These are phyloP conservation scores for Natator depressus DNA, from an alignment of 2,113 vertebrate genomes.

Conservation along the genomic window DNA sequence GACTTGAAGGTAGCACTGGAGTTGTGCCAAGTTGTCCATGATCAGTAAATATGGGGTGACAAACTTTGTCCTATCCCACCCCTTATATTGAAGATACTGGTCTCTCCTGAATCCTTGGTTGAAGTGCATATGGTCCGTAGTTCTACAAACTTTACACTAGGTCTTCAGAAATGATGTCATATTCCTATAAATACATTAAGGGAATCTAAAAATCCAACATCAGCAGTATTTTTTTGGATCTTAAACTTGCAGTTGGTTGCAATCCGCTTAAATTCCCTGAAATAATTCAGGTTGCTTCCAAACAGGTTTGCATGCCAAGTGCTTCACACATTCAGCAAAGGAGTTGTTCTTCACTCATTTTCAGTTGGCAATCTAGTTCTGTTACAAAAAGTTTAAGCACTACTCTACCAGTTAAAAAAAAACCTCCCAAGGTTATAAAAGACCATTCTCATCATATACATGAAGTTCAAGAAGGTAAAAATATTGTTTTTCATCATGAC, in stretches of 20 bases:
- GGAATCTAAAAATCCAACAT: slow-evolving; percentile 55
- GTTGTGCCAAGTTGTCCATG: rapidly evolving
- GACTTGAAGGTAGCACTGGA: neutral
- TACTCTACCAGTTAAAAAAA: slow-evolving; percentile 11
- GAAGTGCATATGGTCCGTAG: neutral
- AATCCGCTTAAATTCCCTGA: slow-evolving; percentile 76
- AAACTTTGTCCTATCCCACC: neutral
- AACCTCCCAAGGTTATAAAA: neutral
- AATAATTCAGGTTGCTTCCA: slow-evolving; percentile 73
- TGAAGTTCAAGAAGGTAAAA: slow-evolving; percentile 58
- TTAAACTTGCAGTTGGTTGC: slow-evolving; percentile 65
- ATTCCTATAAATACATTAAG: slow-evolving; percentile 43
- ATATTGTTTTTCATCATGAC: slow-evolving; percentile 55
- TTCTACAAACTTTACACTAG: neutral
- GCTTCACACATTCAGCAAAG: slow-evolving; percentile 56
- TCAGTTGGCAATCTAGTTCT: slow-evolving; percentile 25
- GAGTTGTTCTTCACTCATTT: slow-evolving; percentile 28
- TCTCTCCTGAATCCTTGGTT: neutral
- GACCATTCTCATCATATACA: neutral
- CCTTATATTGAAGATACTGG: neutral
- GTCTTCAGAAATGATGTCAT: slow-evolving; percentile 50
- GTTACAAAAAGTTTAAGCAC: slow-evolving; percentile 33
- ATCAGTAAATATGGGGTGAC: neutral
- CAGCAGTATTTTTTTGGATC: slow-evolving; percentile 67
- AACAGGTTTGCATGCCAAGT: slow-evolving; percentile 51